These are phyloP conservation scores for Stegostoma tigrinum DNA, from an alignment of 2,113 vertebrate genomes.

Conservation along the genomic window DNA sequence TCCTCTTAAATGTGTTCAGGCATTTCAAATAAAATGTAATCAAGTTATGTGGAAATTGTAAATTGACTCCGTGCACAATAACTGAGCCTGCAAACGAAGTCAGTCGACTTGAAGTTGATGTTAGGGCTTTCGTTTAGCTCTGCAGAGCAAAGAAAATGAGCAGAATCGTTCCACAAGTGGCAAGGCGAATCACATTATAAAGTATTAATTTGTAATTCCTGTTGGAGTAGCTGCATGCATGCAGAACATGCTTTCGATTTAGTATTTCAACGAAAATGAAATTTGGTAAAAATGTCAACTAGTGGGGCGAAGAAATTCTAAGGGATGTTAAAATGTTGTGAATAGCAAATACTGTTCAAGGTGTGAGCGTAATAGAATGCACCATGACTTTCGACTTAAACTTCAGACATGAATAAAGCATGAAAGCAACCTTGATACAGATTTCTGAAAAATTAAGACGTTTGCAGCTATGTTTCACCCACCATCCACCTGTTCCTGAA, in stretches of 20 bases:
- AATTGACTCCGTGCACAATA: slow-evolving; percentile 50
- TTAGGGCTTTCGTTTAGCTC: not conserved
- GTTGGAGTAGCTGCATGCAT: not conserved
- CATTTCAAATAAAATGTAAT: slow-evolving; percentile 74
- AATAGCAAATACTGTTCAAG: not conserved
- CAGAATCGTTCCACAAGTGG: not conserved
- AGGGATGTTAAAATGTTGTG: not conserved
- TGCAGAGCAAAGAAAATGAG: not conserved
- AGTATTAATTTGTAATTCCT: not conserved
- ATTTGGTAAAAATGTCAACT: not conserved
- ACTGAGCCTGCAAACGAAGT: not conserved
- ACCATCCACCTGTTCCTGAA: not conserved
- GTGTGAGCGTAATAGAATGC: not conserved
- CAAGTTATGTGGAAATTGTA: slow-evolving; percentile 54
- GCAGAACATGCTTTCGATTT: slow-evolving; percentile 17
- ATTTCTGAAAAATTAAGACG: not conserved
- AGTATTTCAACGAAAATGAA: not conserved
- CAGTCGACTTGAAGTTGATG: not conserved
- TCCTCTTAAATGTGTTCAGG: slow-evolving; percentile 59
- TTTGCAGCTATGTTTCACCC: not conserved
- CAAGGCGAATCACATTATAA: not conserved
- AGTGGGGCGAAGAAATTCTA: not conserved
- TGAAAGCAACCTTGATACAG: too few species aligned
- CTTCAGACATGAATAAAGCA: not conserved
- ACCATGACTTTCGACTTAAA: not conserved